Evolutionary conservation across 2,113 vertebrate species (phyloP).

Genomic region (Poecile atricapillus): DNA sequence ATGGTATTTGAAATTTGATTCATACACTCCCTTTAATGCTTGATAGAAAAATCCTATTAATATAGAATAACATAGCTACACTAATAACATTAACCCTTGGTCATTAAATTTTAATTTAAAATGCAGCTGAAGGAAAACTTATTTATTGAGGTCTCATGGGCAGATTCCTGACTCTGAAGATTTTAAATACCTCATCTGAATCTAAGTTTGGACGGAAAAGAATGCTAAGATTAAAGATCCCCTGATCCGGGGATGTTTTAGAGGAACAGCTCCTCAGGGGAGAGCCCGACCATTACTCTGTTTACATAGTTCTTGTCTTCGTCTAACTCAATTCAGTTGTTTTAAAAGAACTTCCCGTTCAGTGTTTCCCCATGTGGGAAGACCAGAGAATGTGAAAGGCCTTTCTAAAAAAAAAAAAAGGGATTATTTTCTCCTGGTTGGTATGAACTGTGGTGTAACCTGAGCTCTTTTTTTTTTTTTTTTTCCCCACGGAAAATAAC

Average conservation of each 20-base stretch:
- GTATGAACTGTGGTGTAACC: too few species aligned
- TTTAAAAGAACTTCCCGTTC: neutral
- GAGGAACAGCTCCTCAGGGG: neutral
- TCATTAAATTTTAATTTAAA: neutral
- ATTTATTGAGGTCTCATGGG: neutral
- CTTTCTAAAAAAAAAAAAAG: neutral
- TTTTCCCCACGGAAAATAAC: neutral
- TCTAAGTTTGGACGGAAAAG: neutral
- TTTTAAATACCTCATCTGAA: neutral
- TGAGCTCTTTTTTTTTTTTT: too few species aligned
- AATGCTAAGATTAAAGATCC: neutral
- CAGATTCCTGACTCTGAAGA: neutral
- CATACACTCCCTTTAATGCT: neutral
- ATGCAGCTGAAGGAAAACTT: neutral
- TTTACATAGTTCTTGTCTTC: neutral
- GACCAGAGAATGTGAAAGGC: neutral
- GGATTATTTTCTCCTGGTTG: neutral
- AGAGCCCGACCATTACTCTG: fast-evolving
- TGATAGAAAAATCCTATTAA: neutral
- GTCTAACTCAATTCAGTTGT: neutral
- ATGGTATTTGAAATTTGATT: neutral
- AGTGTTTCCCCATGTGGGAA: neutral
- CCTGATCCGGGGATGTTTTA: neutral
- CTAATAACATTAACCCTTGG: neutral
- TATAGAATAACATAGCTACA: neutral